A percentile compares a stretch with the other conserved stretches of the same genome.
Evolutionary conservation across 2,888 invertebrate species (phyloP).

Genomic region (Nomada fucata): DNA sequence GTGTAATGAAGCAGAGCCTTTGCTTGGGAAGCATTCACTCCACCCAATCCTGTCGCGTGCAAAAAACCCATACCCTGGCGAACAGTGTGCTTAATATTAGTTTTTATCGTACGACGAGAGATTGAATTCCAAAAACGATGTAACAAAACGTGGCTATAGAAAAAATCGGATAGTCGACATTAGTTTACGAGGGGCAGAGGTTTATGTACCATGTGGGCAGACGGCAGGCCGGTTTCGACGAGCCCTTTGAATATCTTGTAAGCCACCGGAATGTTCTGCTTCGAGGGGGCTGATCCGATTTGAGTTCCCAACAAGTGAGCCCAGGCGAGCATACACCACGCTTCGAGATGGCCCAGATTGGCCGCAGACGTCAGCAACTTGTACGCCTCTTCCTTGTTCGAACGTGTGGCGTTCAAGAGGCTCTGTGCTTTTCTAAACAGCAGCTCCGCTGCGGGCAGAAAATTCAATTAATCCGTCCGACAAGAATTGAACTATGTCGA

Average conservation of each 20-base stretch:
- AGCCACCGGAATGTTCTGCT: slow-evolving; percentile 91
- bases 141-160: too few relatives aligned
- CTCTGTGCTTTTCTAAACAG: slow-evolving; percentile 90
- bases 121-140: too few relatives aligned
- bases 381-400: slow-evolving; percentile 91
- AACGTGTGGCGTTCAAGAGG: slow-evolving; percentile 89
- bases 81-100: not conserved
- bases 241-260: slow-evolving; percentile 91
- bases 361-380: slow-evolving; percentile 92
- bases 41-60: slow-evolving; percentile 92
- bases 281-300: slow-evolving; percentile 83
- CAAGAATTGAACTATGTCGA: not conserved
- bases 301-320: slow-evolving; percentile 93
- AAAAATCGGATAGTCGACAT: too few relatives aligned
- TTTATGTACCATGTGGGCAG: slow-evolving; percentile 92
- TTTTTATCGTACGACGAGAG: not conserved
- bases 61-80: slow-evolving; percentile 93
- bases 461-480: not conserved
- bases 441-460: slow-evolving; percentile 87
- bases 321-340: slow-evolving; percentile 95
- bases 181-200: too few relatives aligned
- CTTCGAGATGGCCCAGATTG: slow-evolving; percentile 91
- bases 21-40: slow-evolving; percentile 94
- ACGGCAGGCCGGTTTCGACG: slow-evolving; percentile 91
- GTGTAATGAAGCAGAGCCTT: slow-evolving; percentile 96